Base-by-base conservation (phyloP, 1,140 invertebrate species). In the Ladona fulva region DNA sequence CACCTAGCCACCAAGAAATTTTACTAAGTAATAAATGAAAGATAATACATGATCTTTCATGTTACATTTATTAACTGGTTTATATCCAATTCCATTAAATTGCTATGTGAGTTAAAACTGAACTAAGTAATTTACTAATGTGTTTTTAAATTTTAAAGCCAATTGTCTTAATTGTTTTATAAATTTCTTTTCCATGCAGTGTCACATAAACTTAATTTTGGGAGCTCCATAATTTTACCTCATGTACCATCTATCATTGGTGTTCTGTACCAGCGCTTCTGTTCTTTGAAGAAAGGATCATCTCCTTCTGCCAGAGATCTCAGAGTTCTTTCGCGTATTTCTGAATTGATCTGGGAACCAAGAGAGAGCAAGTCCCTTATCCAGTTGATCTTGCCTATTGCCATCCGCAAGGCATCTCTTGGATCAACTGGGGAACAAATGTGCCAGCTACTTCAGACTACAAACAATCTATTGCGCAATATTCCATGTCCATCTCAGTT, bases 251-350 rank as follows among this genome's bases (percentile, higher is more conserved):
- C 86, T 37, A 90, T 97, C 78, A 84, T 97, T 10, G 85, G 89
- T 77, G 90, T 91, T 75, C 88, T 97, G 80, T 89, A 93, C 82
- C 83, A 86, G 66, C 91, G 89, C 80, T 82, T 91, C 0, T 83
- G 87, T 16, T 77, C 78, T 16, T 87, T 86, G 78, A 89, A 89
- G 44, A 87, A 87, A 73, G 91, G 89, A 78, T 86, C 86, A 0
- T 83, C 82, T 77, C 82, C 92, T 0, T 91, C 89, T 78, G 89
- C 88, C 82, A 88, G 89, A 29, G 94, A 97, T 81, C 84, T 97
- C 0, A 87, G 90, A 11, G 94, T 97, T 79, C 85, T 97, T 0
- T 93, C 93, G 0, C 88, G 92, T 78, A 87, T 94, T 11, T 94
- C 93, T 0, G 90, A 92, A 83, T 86, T 94, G 73, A 91, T 92